Conservation (phyloP, 2,888 invertebrate species). For the Ceriagrion tenellum region DNA sequence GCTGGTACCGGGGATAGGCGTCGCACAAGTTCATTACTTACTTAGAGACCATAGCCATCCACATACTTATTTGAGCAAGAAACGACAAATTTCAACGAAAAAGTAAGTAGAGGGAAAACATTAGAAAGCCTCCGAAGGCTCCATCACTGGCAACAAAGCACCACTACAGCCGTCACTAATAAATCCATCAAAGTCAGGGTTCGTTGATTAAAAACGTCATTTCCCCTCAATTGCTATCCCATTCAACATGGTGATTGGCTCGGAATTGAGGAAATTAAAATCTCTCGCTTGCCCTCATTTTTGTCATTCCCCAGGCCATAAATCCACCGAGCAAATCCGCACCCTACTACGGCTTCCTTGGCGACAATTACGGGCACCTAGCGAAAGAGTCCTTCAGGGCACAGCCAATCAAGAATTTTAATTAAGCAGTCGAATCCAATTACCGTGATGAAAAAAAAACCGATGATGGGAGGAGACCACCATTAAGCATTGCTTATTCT, state of each 20-base stretch:
- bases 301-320: neutral
- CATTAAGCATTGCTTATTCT: neutral
- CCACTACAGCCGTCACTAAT: neutral
- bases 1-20: no score
- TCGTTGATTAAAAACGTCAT: neutral
- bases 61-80: no score
- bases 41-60: no score
- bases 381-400: neutral
- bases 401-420: neutral
- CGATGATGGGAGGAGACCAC: neutral
- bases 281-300: neutral
- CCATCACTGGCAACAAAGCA: neutral
- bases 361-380: neutral
- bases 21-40: no score
- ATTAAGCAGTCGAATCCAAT: slow-evolving; percentile 32
- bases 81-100: no score
- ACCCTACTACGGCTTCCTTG: neutral
- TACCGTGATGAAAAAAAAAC: neutral
- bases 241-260: neutral
- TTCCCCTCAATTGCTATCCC: neutral
- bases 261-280: slow-evolving; percentile 1
- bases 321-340: neutral
- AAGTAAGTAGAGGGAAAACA: no score
- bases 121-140: neutral
- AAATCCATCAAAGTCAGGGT: neutral